A percentile compares a stretch with the other conserved stretches of the same genome.
Evolutionary conservation across 2,888 invertebrate species (phyloP).

Genomic region (Archips xylosteana): DNA sequence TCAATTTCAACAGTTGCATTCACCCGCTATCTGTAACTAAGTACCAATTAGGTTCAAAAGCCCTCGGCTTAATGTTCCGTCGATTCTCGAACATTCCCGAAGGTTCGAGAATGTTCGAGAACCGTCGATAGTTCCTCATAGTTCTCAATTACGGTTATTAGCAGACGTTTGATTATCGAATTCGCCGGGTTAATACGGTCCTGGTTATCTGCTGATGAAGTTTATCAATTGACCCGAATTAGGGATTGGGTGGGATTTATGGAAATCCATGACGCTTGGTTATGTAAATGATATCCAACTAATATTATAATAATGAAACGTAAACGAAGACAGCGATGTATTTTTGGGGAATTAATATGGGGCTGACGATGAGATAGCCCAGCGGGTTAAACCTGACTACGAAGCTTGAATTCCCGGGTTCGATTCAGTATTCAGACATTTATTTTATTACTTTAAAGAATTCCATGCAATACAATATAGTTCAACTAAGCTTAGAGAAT

Average conservation of each 20-base stretch:
- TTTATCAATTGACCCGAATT: constrained; percentile 36
- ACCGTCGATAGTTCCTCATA: constrained; percentile 14
- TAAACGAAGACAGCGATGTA: no score
- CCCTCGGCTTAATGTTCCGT: constrained; percentile 13
- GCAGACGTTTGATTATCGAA: constrained; percentile 39
- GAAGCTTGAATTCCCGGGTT: no score
- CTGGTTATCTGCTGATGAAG: constrained; percentile 31
- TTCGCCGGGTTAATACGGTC: constrained; percentile 26
- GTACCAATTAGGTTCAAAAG: constrained; percentile 30
- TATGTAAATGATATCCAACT: background rate
- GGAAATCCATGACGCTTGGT: background rate
- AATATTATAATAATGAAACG: no score
- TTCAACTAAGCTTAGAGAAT: no score
- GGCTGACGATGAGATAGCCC: no score
- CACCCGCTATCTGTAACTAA: constrained; percentile 20
- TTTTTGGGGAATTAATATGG: no score
- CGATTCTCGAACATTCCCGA: constrained; percentile 22
- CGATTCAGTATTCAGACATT: no score
- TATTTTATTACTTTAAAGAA: no score
- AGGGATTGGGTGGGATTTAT: constrained; percentile 20
- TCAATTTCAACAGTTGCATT: constrained; percentile 1
- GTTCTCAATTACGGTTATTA: constrained; percentile 39
- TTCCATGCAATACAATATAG: no score
- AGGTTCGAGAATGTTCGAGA: constrained; percentile 16
- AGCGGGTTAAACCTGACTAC: no score